Evolutionary conservation across 92 coral and sea anemone species (phyloP), one percentile per base, ranked within the genome.

Genomic region (Virgularia gustaviana): DNA sequence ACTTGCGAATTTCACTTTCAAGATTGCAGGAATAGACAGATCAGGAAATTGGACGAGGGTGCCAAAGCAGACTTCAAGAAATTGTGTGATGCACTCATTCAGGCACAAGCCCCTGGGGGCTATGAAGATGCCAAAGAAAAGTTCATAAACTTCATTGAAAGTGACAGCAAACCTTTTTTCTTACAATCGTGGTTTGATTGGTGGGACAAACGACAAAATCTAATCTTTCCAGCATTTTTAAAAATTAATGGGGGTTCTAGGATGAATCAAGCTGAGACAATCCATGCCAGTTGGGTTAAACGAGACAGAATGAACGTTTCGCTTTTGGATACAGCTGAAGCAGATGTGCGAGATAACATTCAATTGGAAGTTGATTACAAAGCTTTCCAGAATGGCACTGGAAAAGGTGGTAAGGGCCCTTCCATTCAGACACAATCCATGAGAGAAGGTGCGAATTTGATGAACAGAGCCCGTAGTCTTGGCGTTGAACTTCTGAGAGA

Each of bases 281-380:
- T 75, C 1, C 77, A 65, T 36, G 77, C 81, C 12, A 54, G 71
- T 29, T 81, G 86, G 86, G 86, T 75, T 18, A 81, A 81, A 15
- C 57, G 86, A 57, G 86, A 81, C 77, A 34, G 71, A 53, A 65
- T 75, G 81, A 81, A 67, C 72, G 57, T 75, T 73, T 65, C 86
- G 38, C 53, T 81, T 20, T 51, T 81, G 20, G 86, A 81, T 58
- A 77, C 71, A 15, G 71, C 81, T 1, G 57, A 55, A 38, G 77
- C 86, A 27, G 72, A 81, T 65, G 33, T 34, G 15, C 72, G 81
- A 4, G 81, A 75, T 66, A 75, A 52, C 56, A 34, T 71, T 23
- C 84, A 72, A 49, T 57, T 72, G 11, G 79, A 79, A 63, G 84
- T 57, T 25, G 67, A 39, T 3, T 79, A 60, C 9, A 79, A 78